Percentiles rank a stretch among this genome's conserved stretches.
phyloP scores from a whole-genome alignment of 2,888 invertebrate genomes.

The Baronia brevicornis region DNA sequence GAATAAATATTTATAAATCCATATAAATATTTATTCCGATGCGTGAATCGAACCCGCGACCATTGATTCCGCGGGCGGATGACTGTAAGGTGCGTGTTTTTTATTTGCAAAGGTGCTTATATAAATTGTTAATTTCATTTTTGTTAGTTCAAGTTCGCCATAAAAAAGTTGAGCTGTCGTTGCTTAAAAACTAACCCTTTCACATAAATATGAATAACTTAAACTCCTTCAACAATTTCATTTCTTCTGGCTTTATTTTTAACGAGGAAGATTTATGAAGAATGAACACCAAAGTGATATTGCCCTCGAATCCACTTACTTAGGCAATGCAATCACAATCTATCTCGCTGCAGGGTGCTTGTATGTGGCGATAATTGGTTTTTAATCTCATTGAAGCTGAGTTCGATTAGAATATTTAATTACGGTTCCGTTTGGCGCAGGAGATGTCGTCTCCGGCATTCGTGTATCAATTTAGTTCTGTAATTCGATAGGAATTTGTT shows the following conservation, averaged over 20 bases:
- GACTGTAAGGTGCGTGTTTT: too few relatives aligned
- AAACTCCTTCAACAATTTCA: slow-evolving; percentile 4
- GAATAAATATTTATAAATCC: too few relatives aligned
- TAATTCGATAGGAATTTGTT: slow-evolving; percentile 6
- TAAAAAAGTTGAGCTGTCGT: neutral
- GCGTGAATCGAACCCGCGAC: too few relatives aligned
- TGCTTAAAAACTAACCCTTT: too few relatives aligned
- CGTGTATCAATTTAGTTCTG: slow-evolving; percentile 5
- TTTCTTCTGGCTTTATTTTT: slow-evolving; percentile 5
- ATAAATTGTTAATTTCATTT: too few relatives aligned
- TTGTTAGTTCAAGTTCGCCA: too few relatives aligned
- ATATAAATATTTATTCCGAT: too few relatives aligned
- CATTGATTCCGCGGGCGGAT: too few relatives aligned
- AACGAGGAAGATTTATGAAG: slow-evolving; percentile 12
- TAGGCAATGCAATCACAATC: slow-evolving; percentile 22
- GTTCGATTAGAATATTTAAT: slow-evolving; percentile 29
- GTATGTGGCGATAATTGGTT: slow-evolving; percentile 27
- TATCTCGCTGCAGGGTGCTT: slow-evolving; percentile 17
- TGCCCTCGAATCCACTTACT: slow-evolving; percentile 18
- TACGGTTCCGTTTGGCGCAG: slow-evolving; percentile 20
- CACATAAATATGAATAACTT: too few relatives aligned
- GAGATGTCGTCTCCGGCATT: slow-evolving; percentile 16
- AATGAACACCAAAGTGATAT: slow-evolving; percentile 10
- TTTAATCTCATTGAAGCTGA: slow-evolving; percentile 28
- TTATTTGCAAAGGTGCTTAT: too few relatives aligned